Evolutionary conservation across 1,140 invertebrate species (phyloP).

Genomic region (Drosophila rufa): DNA sequence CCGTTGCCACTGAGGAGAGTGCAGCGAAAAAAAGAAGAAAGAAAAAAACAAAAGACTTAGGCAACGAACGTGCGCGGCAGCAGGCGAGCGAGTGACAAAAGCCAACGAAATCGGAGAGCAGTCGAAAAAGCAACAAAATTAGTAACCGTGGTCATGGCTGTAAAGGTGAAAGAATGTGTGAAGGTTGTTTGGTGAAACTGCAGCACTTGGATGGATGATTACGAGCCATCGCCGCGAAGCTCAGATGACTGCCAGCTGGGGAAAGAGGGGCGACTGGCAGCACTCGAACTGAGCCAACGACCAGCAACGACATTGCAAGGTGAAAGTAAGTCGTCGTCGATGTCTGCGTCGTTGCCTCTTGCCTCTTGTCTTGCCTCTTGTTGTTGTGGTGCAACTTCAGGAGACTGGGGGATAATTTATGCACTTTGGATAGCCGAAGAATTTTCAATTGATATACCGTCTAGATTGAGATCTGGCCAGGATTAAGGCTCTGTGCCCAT

Average conservation of each 20-base stretch:
- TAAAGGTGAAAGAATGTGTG: conserved; percentile 85
- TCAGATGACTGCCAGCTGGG: conserved; percentile 48
- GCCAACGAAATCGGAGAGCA: conserved; percentile 46
- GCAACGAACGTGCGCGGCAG: conserved; percentile 64
- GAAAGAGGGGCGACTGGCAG: conserved; percentile 13
- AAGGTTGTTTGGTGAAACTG: conserved; percentile 85
- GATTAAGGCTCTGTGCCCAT: conserved; percentile 66
- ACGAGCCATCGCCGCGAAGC: conserved; percentile 56
- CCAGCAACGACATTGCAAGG: conserved; percentile 85
- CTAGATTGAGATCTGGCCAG: conserved; percentile 75
- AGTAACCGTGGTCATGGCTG: conserved; percentile 85
- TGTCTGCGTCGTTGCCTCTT: conserved; percentile 17
- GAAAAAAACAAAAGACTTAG: conserved; percentile 79
- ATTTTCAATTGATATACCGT: conserved; percentile 74
- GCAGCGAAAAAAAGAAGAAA: conserved; percentile 26
- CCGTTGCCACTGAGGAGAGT: conserved; percentile 25
- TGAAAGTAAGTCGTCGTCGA: conserved; percentile 80
- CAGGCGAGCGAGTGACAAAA: conserved; percentile 13
- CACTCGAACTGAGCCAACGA: conserved; percentile 83
- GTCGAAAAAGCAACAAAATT: conserved; percentile 58
- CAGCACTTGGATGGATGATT: conserved; percentile 74
- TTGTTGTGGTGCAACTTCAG: conserved; percentile 15
- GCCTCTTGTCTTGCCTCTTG: neutral
- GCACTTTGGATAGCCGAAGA: conserved; percentile 67
- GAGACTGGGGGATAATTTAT: conserved; percentile 70